Evolutionary conservation across 2,797 vertebrate genomes (phyloP).

Genomic region (Anas acuta): DNA sequence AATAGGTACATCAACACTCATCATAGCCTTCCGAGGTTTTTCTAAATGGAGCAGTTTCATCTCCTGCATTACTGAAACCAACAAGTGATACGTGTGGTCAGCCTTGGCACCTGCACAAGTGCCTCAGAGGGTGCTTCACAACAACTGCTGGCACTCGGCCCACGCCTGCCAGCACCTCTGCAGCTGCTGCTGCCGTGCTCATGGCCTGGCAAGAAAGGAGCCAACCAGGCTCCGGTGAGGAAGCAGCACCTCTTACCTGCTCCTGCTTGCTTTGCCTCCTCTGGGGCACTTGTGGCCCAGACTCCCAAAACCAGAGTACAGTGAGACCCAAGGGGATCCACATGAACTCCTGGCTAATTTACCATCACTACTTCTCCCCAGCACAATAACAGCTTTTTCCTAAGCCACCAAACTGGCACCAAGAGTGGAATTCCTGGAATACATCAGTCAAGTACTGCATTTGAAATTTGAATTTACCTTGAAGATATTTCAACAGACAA

Average conservation of each 20-base stretch:
- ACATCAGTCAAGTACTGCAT: neutral
- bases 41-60: neutral
- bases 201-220: no score
- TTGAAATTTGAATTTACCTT: slow-evolving; percentile 13
- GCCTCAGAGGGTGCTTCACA: neutral
- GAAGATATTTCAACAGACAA: slow-evolving; percentile 8
- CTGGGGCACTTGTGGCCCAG: neutral
- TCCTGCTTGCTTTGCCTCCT: neutral
- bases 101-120: neutral
- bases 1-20: no score
- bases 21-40: neutral
- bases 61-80: neutral
- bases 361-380: neutral
- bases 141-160: neutral
- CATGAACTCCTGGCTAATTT: neutral
- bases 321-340: neutral
- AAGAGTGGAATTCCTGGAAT: neutral
- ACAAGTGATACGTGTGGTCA: no score
- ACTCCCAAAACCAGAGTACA: neutral
- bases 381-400: neutral
- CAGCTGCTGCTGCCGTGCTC: neutral
- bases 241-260: neutral
- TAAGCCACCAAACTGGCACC: neutral
- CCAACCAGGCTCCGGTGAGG: neutral
- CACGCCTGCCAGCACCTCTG: rapidly evolving